phyloP scores from a whole-genome alignment of 2,797 vertebrate species.

The Coregonus sp. region DNA sequence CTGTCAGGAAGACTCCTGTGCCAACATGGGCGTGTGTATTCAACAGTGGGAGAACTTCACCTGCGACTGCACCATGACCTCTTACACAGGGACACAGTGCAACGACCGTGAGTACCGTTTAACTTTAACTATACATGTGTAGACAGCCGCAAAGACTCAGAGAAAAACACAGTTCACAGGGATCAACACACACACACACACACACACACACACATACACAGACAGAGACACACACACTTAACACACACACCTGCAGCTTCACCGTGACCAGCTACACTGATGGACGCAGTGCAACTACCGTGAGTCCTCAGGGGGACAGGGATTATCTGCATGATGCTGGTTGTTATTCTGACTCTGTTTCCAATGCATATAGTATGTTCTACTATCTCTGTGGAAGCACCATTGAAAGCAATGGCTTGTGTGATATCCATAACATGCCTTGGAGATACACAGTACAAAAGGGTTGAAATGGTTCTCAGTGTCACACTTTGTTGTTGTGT shows the following conservation, averaged over 20 bases:
- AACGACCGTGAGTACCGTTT: constrained; percentile 6
- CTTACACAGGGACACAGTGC: constrained; percentile 2
- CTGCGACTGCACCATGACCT: constrained; percentile 94
- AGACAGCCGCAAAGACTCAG: not conserved
- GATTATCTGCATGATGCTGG: not conserved
- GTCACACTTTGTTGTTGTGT: not conserved
- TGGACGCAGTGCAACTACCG: not conserved
- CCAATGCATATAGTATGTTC: not conserved
- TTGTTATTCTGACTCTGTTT: not conserved
- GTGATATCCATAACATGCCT: constrained; percentile 19
- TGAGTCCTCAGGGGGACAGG: constrained; percentile 7
- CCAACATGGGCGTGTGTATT: constrained; percentile 95
- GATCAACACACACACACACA: too few species aligned
- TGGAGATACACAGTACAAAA: not conserved
- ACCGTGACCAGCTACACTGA: constrained; percentile 80
- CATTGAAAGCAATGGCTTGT: too few species aligned
- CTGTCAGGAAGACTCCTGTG: constrained; percentile 96
- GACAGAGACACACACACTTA: too few species aligned
- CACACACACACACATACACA: not conserved
- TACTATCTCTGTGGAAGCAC: constrained; percentile 1
- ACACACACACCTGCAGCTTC: constrained; percentile 84
- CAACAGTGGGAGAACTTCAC: constrained; percentile 98
- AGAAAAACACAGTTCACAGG: too few species aligned
- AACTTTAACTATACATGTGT: not conserved
- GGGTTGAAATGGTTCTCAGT: not conserved